Evolutionary conservation across 2,888 invertebrate species (phyloP).

Genomic region (Serripes groenlandicus): DNA sequence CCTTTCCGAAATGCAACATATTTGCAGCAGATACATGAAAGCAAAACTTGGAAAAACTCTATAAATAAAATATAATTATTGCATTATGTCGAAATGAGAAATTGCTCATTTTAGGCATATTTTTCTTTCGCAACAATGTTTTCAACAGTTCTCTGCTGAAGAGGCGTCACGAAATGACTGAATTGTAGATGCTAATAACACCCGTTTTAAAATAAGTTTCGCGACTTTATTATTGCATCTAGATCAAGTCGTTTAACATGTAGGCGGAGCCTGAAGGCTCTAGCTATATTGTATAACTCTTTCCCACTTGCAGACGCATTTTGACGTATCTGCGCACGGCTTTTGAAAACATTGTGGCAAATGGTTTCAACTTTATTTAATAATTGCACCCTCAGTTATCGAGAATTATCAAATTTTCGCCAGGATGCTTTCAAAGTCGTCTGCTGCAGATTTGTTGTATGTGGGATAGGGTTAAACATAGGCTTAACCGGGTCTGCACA

Average conservation of each 20-base stretch:
- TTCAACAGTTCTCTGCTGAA: background rate
- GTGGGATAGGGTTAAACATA: too few relatives aligned
- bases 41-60: background rate
- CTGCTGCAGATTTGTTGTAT: too few relatives aligned
- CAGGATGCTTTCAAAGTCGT: too few relatives aligned
- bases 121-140: background rate
- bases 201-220: too few relatives aligned
- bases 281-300: background rate
- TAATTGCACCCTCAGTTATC: too few relatives aligned
- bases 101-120: background rate
- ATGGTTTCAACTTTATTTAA: too few relatives aligned
- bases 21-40: background rate
- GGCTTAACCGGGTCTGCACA: too few relatives aligned
- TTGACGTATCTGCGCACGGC: background rate
- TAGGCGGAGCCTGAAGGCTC: too few relatives aligned
- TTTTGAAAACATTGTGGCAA: background rate
- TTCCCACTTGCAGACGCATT: background rate
- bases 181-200: too few relatives aligned
- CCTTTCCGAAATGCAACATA: background rate
- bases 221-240: too few relatives aligned
- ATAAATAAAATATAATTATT: background rate
- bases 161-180: background rate
- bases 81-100: background rate
- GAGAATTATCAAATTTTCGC: too few relatives aligned
- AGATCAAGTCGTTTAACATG: too few relatives aligned